Base-by-base conservation (phyloP, 2,888 invertebrate genomes). In the Drosophila pegasa region DNA sequence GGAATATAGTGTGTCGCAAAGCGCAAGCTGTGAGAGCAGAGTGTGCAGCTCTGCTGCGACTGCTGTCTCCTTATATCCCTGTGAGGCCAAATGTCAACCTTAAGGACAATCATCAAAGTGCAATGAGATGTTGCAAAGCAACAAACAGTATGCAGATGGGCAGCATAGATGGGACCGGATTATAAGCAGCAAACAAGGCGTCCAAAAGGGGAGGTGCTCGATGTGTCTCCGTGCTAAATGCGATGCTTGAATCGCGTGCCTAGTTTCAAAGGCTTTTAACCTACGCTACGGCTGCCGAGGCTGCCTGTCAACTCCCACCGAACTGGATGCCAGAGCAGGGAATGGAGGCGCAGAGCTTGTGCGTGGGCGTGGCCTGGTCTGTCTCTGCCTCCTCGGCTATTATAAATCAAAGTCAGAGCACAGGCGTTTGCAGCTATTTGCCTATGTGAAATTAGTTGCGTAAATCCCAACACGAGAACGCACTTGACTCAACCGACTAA, bases 381-480 rank as follows among this genome's bases (percentile, higher is more conserved):
- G 31, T 7, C 0, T 14, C 41, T 41, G 16, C 14, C 25, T 40
- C 22, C 27, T 20, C 31, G 48, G 74, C 83, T 83, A 67, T 71
- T 79, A 82, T 85, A 85, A 88, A 88, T 85, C 89, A 85, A 85
- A 88, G 84, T 72, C 80, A 57, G 51, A 41, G 52, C 37, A 31
- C 22, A 52, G 57, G 66, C 66, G 55, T 71, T 87, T 86, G 73
- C 54, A 33, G 56, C 50, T 54, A 75, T 77, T 74, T 48, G 85
- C 71, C 87, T 84, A 87, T 78, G 87, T 73, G 69, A 87, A 85
- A 88, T 88, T 87, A 87, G 87, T 87, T 84, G 78, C 81, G 78
- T 80, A 87, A 88, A 73, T 86, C 86, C 89, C 85, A 87, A 86
- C 89, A 86, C 81, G 86, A 84, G 73, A 86, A 86, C 79, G 79